Evolutionary conservation across 2,113 vertebrate species (phyloP).

Genomic region (Parus major): DNA sequence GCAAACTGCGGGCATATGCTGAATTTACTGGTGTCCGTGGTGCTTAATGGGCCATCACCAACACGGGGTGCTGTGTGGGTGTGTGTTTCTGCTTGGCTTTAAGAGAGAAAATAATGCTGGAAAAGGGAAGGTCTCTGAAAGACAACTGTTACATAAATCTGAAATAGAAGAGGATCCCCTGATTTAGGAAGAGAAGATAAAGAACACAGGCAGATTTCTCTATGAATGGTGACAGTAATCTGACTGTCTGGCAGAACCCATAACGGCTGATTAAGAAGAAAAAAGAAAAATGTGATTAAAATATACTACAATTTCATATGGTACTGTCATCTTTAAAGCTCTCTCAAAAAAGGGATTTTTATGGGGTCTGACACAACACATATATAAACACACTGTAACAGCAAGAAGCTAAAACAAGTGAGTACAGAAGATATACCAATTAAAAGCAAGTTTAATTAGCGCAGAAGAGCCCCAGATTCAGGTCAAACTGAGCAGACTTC

Average conservation of each 20-base stretch:
- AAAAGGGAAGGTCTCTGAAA: neutral
- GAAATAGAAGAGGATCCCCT: neutral
- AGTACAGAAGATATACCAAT: neutral
- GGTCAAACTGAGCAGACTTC: neutral
- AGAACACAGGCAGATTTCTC: neutral
- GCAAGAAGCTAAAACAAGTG: neutral
- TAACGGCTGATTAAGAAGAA: neutral
- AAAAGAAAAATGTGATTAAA: neutral
- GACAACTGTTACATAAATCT: rapidly evolving
- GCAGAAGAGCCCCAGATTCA: neutral
- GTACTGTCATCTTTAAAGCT: neutral
- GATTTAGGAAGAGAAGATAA: neutral
- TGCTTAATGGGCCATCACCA: neutral
- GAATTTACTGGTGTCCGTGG: neutral
- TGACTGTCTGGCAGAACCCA: neutral
- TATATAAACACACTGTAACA: neutral
- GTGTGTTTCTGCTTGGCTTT: neutral
- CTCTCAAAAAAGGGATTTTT: neutral
- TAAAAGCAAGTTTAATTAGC: neutral
- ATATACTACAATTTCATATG: neutral
- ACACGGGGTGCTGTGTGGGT: neutral
- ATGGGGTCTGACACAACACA: neutral
- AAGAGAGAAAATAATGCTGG: neutral
- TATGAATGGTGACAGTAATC: neutral
- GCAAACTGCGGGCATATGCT: neutral